Conservation (phyloP, 2,113 vertebrate species). For the Corythornis madagascariensis region DNA sequence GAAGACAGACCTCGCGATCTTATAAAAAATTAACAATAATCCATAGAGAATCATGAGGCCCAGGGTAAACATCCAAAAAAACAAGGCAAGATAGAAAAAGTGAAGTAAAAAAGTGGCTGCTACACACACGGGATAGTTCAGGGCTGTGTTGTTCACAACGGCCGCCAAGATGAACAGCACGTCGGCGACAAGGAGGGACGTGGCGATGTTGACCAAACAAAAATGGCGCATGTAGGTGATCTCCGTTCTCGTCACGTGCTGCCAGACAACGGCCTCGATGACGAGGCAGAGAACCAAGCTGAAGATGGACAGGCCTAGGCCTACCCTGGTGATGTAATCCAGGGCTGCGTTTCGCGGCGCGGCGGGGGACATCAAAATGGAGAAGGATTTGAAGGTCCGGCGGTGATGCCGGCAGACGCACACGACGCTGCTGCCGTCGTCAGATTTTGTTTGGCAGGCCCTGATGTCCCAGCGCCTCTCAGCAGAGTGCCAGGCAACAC, state of each 20-base stretch:
- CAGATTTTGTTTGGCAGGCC: conserved; percentile 36
- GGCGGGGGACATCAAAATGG: conserved; percentile 83
- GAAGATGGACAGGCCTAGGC: conserved; percentile 82
- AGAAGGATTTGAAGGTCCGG: conserved; percentile 78
- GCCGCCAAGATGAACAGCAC: conserved; percentile 82
- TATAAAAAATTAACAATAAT: conserved; percentile 81
- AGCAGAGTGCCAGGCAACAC: conserved; percentile 82
- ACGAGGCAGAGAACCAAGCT: conserved; percentile 82
- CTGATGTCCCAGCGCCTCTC: conserved; percentile 77
- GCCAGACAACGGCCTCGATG: conserved; percentile 84
- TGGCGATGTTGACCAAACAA: conserved; percentile 83
- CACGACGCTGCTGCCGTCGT: background rate
- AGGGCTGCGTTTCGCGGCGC: background rate
- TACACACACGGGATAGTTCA: conserved; percentile 72
- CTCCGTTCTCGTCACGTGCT: conserved; percentile 74
- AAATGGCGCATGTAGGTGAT: conserved; percentile 87
- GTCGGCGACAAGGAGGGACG: conserved; percentile 81
- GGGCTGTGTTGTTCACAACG: background rate
- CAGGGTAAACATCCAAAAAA: conserved; percentile 92
- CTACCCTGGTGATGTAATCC: conserved; percentile 76
- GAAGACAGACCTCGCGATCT: conserved; percentile 79
- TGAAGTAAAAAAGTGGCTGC: conserved; percentile 87
- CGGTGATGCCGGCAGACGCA: conserved; percentile 78
- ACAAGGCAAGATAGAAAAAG: conserved; percentile 87
- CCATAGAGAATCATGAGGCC: conserved; percentile 86